phyloP scores from a whole-genome alignment of 92 coral and sea anemone species.

The Phenganax stokvisi region DNA sequence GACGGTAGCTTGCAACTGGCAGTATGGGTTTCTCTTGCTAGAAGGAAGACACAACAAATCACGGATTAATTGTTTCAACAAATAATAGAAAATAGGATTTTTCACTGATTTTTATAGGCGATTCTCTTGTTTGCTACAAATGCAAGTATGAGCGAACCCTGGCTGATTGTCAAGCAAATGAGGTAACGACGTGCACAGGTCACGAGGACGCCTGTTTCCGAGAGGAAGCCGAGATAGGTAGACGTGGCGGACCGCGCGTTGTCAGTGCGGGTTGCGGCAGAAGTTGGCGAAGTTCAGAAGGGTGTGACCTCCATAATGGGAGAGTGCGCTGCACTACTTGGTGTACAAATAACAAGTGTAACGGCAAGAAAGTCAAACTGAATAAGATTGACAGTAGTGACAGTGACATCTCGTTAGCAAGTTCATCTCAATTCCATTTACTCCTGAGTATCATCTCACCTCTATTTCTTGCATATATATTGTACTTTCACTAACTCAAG shows the following conservation, averaged over 20 bases:
- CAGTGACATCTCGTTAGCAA: background rate
- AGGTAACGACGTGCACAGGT: slow-evolving; percentile 14
- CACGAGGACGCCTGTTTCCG: slow-evolving; percentile 30
- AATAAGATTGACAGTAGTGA: background rate
- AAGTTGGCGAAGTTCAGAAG: slow-evolving; percentile 27
- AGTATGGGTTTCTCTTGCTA: no score
- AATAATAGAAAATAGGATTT: background rate
- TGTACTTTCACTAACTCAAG: background rate
- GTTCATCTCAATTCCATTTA: background rate
- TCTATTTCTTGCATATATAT: slow-evolving; percentile 23
- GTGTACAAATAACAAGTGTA: slow-evolving; percentile 8
- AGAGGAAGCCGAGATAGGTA: slow-evolving; percentile 22
- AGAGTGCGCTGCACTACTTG: slow-evolving; percentile 20
- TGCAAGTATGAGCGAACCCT: slow-evolving; percentile 23
- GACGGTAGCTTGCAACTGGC: no score
- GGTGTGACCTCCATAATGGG: slow-evolving; percentile 17
- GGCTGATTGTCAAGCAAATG: slow-evolving; percentile 25
- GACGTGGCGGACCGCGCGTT: slow-evolving; percentile 32
- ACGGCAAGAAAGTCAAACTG: slow-evolving; percentile 19
- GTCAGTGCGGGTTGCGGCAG: slow-evolving; percentile 38
- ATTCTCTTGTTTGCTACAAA: slow-evolving; percentile 24
- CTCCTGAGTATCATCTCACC: slow-evolving; percentile 1
- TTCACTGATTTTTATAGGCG: slow-evolving; percentile 8
- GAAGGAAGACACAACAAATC: no score
- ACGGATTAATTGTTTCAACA: no score